These are phyloP conservation scores for Rhagologus leucostigma DNA, from an alignment of 2,113 vertebrate species.

Conservation along the genomic window DNA sequence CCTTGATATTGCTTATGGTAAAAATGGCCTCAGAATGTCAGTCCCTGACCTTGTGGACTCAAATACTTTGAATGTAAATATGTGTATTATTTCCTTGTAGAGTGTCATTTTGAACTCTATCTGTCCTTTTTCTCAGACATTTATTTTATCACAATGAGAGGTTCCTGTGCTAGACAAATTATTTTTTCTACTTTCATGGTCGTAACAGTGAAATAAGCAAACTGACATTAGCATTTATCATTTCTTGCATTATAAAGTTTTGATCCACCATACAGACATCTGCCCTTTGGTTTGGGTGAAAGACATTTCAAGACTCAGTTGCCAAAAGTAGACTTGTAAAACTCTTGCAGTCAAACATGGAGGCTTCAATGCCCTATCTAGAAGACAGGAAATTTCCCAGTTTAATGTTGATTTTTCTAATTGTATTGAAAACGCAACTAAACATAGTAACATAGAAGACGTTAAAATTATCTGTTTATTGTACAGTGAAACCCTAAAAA, in stretches of 20 bases:
- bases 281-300: constrained; percentile 42
- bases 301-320: not conserved
- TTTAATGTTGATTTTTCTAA: not conserved
- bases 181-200: constrained; percentile 11
- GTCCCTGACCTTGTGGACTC: not conserved
- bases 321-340: not conserved
- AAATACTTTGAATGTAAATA: not conserved
- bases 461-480: not conserved
- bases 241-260: constrained; percentile 50
- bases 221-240: constrained; percentile 51
- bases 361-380: not conserved
- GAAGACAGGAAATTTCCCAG: not conserved
- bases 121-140: not conserved
- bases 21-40: not conserved
- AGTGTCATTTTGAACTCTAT: constrained; percentile 36
- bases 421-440: not conserved
- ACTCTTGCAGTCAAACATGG: not conserved
- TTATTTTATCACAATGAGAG: constrained; percentile 21
- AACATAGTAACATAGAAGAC: not conserved
- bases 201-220: constrained; percentile 36
- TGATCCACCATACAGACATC: constrained; percentile 22
- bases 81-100: constrained; percentile 8
- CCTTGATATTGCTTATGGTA: not conserved
- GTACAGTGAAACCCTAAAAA: not conserved
- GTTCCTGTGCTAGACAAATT: not conserved